These are phyloP conservation scores for Nephrotoma appendiculata DNA, from an alignment of 2,888 invertebrate genomes.

Conservation along the genomic window DNA sequence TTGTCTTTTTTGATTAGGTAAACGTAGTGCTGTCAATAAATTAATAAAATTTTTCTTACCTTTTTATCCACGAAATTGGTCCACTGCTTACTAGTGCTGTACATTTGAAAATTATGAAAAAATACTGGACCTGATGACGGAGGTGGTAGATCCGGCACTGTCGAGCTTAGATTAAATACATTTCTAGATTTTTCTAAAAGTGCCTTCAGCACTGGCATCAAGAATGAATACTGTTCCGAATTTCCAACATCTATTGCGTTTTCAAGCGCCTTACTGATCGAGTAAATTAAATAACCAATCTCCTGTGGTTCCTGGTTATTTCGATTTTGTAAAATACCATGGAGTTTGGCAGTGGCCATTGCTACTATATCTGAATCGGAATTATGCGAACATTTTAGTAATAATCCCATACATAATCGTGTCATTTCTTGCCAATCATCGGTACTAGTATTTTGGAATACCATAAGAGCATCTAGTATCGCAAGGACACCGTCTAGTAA, in stretches of 20 bases:
- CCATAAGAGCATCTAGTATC: conserved; percentile 37
- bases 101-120: conserved; percentile 43
- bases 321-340: conserved; percentile 41
- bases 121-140: conserved; percentile 40
- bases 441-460: conserved; percentile 37
- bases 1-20: no score
- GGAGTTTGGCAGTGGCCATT: conserved; percentile 43
- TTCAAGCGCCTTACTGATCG: conserved; percentile 33
- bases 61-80: conserved; percentile 35
- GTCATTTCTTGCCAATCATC: conserved; percentile 44
- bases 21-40: no score
- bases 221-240: conserved; percentile 42
- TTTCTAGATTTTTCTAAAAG: conserved; percentile 37
- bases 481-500: conserved; percentile 40
- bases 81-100: conserved; percentile 40
- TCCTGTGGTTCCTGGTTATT: conserved; percentile 38
- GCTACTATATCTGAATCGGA: conserved; percentile 39
- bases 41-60: conserved; percentile 23
- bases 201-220: conserved; percentile 46
- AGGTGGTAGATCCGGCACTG: conserved; percentile 36
- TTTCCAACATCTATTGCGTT: conserved; percentile 34
- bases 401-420: conserved; percentile 33
- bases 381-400: conserved; percentile 34
- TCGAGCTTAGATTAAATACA: conserved; percentile 26
- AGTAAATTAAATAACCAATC: conserved; percentile 37